Conservation (phyloP, 2,888 invertebrate species). For the Cenopis cana region DNA sequence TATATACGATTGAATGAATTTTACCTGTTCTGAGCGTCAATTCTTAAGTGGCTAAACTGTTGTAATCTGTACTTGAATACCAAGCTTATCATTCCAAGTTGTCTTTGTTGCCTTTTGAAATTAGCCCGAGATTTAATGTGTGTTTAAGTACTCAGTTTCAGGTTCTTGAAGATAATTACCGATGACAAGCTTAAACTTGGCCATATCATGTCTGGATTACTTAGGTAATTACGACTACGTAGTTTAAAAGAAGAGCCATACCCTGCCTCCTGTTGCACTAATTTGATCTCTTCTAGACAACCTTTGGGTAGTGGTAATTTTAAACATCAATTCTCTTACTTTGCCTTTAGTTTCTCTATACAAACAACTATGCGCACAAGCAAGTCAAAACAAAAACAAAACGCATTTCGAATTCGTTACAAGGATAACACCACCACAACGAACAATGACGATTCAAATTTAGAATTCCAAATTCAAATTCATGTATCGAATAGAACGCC, state of each 20-base stretch:
- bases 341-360: neutral
- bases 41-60: constrained; percentile 28
- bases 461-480: constrained; percentile 52
- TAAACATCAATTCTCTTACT: neutral
- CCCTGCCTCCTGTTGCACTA: neutral
- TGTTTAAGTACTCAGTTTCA: constrained; percentile 31
- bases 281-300: too few relatives aligned
- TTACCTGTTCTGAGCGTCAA: neutral
- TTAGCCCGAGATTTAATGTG: constrained; percentile 30
- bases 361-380: neutral
- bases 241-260: neutral
- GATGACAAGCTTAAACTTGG: neutral
- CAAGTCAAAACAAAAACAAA: constrained; percentile 13
- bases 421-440: constrained; percentile 43
- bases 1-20: neutral
- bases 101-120: constrained; percentile 37
- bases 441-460: constrained; percentile 51
- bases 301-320: too few relatives aligned
- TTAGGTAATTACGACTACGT: neutral
- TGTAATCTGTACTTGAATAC: constrained; percentile 32
- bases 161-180: constrained; percentile 9
- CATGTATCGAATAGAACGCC: constrained; percentile 52
- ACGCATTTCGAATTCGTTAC: constrained; percentile 24
- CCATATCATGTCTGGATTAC: neutral
- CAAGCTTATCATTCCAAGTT: constrained; percentile 39